A percentile compares a stretch with the other conserved stretches of the same genome.
phyloP scores from a whole-genome alignment of 2,797 vertebrate genomes.

The Phyllotis vaccarum region DNA sequence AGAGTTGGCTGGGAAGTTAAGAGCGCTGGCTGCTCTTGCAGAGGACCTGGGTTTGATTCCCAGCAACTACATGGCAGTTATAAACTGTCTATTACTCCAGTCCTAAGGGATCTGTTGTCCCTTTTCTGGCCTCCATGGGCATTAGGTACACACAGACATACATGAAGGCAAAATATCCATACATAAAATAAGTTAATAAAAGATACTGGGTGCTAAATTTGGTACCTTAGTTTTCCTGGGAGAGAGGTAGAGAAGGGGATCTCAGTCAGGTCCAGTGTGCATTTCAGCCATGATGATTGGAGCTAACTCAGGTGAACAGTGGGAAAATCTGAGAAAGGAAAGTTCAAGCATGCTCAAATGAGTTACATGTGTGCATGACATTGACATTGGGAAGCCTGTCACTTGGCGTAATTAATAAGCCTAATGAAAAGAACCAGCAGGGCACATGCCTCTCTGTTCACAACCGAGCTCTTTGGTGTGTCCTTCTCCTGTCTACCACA shows the following conservation, averaged over 20 bases:
- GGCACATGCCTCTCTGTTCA: background rate
- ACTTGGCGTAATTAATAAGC: background rate
- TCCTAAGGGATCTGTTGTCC: background rate
- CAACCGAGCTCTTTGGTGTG: background rate
- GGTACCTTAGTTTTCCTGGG: background rate
- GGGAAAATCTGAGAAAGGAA: background rate
- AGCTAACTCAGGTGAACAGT: too few relatives aligned
- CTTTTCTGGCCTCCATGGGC: background rate
- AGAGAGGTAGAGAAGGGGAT: background rate
- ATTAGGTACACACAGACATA: background rate
- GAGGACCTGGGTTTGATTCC: background rate
- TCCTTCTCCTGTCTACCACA: accelerated
- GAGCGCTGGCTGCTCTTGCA: background rate
- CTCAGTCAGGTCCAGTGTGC: too few relatives aligned
- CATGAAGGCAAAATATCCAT: background rate
- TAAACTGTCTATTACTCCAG: background rate
- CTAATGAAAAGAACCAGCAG: background rate
- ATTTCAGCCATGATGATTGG: background rate
- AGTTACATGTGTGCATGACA: background rate
- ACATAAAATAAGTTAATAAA: background rate
- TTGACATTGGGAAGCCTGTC: background rate
- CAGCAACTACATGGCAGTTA: background rate
- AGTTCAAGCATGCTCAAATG: background rate
- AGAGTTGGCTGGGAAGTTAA: background rate
- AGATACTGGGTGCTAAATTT: background rate